phyloP scores from a whole-genome alignment of 2,888 invertebrate genomes.

The Leucoma salicis region DNA sequence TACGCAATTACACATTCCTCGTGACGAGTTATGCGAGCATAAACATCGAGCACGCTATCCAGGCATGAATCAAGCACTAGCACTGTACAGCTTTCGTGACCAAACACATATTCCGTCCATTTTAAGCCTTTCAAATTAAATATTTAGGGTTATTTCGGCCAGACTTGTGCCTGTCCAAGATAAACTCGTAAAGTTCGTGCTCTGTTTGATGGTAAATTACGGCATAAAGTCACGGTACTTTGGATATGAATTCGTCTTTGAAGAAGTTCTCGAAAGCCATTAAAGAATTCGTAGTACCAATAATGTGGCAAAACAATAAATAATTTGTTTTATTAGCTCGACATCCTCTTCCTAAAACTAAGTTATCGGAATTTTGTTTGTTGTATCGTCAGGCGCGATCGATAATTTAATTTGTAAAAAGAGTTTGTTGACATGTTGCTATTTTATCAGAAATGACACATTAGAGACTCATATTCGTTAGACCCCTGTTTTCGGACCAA shows the following conservation, averaged over 20 bases:
- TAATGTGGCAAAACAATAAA: neutral
- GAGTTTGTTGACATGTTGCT: no score
- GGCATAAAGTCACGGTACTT: neutral
- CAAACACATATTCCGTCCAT: no score
- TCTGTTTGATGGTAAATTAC: neutral
- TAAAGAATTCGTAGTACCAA: neutral
- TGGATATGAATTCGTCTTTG: neutral
- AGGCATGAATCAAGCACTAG: conserved; percentile 23
- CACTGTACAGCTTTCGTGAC: conserved; percentile 12
- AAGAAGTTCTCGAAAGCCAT: neutral
- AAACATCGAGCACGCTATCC: conserved; percentile 24
- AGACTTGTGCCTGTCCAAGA: no score
- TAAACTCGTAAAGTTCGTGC: no score
- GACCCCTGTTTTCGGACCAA: no score
- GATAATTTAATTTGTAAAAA: no score
- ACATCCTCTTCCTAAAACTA: neutral
- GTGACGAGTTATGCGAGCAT: conserved; percentile 23
- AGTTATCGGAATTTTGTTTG: no score
- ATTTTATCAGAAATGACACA: no score
- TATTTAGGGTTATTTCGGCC: neutral
- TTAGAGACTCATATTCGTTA: no score
- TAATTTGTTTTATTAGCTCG: neutral
- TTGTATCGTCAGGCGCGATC: no score
- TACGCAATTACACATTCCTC: conserved; percentile 29
- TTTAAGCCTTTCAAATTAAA: no score